Conservation (phyloP, 2,888 invertebrate species). For the Beris morrisii region DNA sequence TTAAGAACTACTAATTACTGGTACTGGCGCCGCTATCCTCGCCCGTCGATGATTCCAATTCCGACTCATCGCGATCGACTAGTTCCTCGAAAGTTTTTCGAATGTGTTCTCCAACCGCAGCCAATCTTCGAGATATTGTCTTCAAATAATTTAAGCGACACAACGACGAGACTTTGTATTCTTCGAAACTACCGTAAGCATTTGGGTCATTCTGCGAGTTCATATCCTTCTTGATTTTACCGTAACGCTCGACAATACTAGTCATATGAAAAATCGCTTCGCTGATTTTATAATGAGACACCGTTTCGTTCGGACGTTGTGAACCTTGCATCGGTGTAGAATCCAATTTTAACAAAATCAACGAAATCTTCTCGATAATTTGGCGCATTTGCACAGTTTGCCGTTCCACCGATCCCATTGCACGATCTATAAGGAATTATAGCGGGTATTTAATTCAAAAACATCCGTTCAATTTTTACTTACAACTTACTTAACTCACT, state of each 20-base stretch:
- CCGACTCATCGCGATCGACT: no score
- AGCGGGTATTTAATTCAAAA: no score
- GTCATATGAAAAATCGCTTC: constrained; percentile 13
- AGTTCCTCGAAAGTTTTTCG: constrained; percentile 9
- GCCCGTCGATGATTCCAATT: no score
- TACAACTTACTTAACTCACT: no score
- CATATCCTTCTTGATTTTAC: constrained; percentile 12
- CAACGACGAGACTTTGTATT: background rate
- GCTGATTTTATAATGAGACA: constrained; percentile 18
- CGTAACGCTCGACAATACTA: constrained; percentile 24
- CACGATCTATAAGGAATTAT: no score
- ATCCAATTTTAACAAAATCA: constrained; percentile 22
- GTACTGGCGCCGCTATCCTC: no score
- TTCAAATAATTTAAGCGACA: constrained; percentile 13
- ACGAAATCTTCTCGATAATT: constrained; percentile 17
- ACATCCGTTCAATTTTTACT: no score
- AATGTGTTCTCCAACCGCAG: constrained; percentile 16
- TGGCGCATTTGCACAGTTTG: constrained; percentile 16
- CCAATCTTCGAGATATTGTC: constrained; percentile 12
- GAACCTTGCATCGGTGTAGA: constrained; percentile 11
- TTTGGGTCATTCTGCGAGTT: background rate
- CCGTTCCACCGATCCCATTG: background rate
- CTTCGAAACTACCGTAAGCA: constrained; percentile 1
- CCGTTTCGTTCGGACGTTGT: constrained; percentile 9
- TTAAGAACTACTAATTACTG: no score